A percentile compares a stretch with the other conserved stretches of the same genome.
phyloP scores from a whole-genome alignment of 2,113 vertebrate genomes.

The Syngnathus typhle region DNA sequence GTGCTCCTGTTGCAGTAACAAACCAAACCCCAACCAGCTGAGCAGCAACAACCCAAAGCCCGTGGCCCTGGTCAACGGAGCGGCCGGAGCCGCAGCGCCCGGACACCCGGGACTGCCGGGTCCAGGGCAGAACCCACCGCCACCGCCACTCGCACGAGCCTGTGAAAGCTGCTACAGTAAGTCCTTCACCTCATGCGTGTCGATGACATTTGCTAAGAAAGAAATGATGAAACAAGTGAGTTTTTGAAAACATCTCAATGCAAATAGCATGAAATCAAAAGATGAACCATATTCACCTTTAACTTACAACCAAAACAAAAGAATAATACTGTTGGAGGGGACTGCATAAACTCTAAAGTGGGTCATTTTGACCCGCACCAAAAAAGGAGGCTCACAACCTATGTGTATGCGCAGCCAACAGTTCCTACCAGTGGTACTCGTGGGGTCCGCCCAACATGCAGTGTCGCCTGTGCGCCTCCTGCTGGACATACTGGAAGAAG shows the following conservation, averaged over 20 bases:
- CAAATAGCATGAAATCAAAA: too few species aligned
- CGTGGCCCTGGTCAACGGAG: constrained; percentile 83
- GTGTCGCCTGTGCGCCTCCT: constrained; percentile 94
- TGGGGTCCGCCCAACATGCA: constrained; percentile 99
- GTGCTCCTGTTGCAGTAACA: constrained; percentile 76
- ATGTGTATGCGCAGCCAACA: constrained; percentile 78
- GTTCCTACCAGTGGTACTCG: constrained; percentile 99
- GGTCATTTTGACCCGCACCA: neutral
- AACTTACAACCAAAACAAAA: too few species aligned
- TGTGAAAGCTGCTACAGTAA: constrained; percentile 98
- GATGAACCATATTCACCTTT: too few species aligned
- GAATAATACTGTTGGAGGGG: too few species aligned
- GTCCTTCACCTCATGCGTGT: constrained; percentile 14
- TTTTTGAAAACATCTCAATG: too few species aligned
- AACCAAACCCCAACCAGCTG: constrained; percentile 98
- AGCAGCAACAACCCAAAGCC: constrained; percentile 86
- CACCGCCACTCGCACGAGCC: constrained; percentile 76
- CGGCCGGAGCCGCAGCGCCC: constrained; percentile 48
- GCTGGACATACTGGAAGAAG: constrained; percentile 99
- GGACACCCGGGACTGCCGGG: constrained; percentile 27
- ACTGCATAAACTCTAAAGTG: too few species aligned
- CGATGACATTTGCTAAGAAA: too few species aligned
- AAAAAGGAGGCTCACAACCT: neutral
- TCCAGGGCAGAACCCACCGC: constrained; percentile 39
- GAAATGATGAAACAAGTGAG: too few species aligned